phyloP scores from a whole-genome alignment of 2,888 invertebrate species.

The Yponomeuta sedellus region DNA sequence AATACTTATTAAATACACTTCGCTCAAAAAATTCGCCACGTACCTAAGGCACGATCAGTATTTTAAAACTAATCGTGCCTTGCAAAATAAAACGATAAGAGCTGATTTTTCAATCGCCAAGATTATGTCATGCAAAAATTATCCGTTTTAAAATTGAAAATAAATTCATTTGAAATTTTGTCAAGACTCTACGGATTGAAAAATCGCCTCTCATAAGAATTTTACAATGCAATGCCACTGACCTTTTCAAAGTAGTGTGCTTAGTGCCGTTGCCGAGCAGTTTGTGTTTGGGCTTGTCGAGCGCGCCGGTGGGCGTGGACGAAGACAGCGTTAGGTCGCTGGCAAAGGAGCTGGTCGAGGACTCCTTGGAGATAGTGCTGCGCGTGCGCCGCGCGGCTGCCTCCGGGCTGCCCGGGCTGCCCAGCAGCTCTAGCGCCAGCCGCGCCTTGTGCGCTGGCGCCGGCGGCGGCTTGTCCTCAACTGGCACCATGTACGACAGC shows the following conservation, averaged over 20 bases:
- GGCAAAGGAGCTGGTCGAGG: constrained; percentile 82
- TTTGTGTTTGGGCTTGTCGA: constrained; percentile 81
- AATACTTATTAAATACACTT: too few species aligned
- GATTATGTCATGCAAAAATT: too few species aligned
- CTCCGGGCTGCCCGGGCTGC: constrained; percentile 57
- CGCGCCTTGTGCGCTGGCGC: constrained; percentile 77
- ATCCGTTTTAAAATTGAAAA: too few species aligned
- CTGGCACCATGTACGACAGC: constrained; percentile 88
- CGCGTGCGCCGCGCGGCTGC: constrained; percentile 42
- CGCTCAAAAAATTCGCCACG: too few species aligned
- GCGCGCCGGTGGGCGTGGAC: constrained; percentile 77
- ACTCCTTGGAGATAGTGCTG: constrained; percentile 78
- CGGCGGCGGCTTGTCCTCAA: constrained; percentile 86
- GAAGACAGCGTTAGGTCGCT: constrained; percentile 80
- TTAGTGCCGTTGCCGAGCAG: constrained; percentile 82
- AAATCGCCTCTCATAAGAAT: too few species aligned
- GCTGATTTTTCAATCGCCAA: too few species aligned
- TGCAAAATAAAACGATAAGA: too few species aligned
- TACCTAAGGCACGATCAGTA: too few species aligned
- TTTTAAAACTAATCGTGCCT: too few species aligned
- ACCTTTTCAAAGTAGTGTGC: constrained; percentile 84
- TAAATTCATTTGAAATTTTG: too few species aligned
- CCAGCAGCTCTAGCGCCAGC: constrained; percentile 56
- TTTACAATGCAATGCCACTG: constrained; percentile 29
- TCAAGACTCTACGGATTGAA: too few species aligned